These are phyloP conservation scores for Dermolepida albohirtum DNA, from an alignment of 2,888 invertebrate genomes.

Conservation along the genomic window DNA sequence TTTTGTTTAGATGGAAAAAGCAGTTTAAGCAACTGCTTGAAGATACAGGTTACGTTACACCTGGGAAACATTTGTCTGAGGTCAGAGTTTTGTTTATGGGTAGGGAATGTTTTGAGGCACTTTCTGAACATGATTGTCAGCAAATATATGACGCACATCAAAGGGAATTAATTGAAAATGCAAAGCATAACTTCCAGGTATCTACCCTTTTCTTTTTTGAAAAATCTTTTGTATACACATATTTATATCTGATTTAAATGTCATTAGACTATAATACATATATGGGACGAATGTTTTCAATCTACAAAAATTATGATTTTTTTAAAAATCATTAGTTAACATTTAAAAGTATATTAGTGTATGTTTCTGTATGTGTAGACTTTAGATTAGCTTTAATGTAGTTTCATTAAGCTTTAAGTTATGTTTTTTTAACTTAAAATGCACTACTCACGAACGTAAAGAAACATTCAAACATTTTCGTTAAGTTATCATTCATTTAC, in stretches of 20 bases:
- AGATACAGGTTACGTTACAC: slow-evolving; percentile 94
- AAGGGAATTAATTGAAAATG: slow-evolving; percentile 87
- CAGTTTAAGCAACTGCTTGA: slow-evolving; percentile 94
- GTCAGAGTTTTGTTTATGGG: slow-evolving; percentile 93
- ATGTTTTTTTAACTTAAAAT: slow-evolving; percentile 19
- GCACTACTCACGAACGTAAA: slow-evolving; percentile 7
- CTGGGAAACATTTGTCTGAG: slow-evolving; percentile 93
- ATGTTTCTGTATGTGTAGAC: slow-evolving; percentile 23
- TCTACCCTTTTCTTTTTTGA: slow-evolving; percentile 24
- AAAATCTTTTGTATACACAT: slow-evolving; percentile 3
- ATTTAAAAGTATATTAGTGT: slow-evolving; percentile 5
- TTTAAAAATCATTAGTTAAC: slow-evolving; percentile 13
- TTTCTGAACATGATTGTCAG: slow-evolving; percentile 90
- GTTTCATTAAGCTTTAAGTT: slow-evolving; percentile 13
- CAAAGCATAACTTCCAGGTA: slow-evolving; percentile 90
- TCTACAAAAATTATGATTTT: slow-evolving; percentile 22
- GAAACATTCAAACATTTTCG: neutral
- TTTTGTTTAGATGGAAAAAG: slow-evolving; percentile 82
- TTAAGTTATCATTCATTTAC: no score
- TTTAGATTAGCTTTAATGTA: slow-evolving; percentile 31
- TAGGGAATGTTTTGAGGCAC: slow-evolving; percentile 91
- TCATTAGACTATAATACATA: neutral
- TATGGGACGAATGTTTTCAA: slow-evolving; percentile 30
- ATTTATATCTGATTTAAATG: neutral
- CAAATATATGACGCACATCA: slow-evolving; percentile 96